Percentiles rank a stretch among this genome's conserved stretches.
These are phyloP conservation scores for Nomada ferruginata DNA, from an alignment of 2,888 invertebrate genomes.

Conservation along the genomic window DNA sequence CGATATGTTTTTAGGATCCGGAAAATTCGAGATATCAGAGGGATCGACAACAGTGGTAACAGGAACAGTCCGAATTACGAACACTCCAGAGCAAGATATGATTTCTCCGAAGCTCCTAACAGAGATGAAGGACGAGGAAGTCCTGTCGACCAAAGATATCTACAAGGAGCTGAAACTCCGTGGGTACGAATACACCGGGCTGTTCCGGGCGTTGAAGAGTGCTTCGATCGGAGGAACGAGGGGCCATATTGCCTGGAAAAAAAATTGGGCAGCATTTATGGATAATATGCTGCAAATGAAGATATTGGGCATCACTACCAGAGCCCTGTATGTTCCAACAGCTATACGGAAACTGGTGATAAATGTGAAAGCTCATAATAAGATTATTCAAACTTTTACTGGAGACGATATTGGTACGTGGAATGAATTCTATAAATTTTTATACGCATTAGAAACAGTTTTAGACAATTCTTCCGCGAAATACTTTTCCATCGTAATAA, in stretches of 20 bases:
- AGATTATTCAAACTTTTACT: constrained; percentile 70
- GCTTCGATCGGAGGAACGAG: constrained; percentile 83
- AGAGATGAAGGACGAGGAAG: constrained; percentile 69
- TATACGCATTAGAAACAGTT: background rate
- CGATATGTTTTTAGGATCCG: constrained; percentile 77
- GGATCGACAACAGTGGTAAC: constrained; percentile 89
- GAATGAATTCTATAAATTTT: background rate
- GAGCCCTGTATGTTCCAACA: constrained; percentile 86
- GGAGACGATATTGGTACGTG: constrained; percentile 76
- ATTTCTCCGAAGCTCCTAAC: constrained; percentile 74
- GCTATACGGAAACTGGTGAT: constrained; percentile 86
- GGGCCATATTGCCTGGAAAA: constrained; percentile 85
- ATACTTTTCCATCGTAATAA: background rate
- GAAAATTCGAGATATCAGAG: constrained; percentile 87
- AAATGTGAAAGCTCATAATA: constrained; percentile 84
- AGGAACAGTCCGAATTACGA: constrained; percentile 88
- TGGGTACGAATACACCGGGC: constrained; percentile 85
- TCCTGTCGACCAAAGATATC: constrained; percentile 79
- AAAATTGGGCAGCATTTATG: constrained; percentile 89
- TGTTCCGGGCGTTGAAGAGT: constrained; percentile 85
- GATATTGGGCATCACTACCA: constrained; percentile 84
- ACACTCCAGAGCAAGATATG: constrained; percentile 80
- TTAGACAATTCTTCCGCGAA: background rate
- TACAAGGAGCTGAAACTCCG: constrained; percentile 85
- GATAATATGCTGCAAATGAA: constrained; percentile 89